Evolutionary conservation across 2,113 vertebrate species (phyloP), one percentile per base, ranked within the genome.

Genomic region (Apteryx mantelli): DNA sequence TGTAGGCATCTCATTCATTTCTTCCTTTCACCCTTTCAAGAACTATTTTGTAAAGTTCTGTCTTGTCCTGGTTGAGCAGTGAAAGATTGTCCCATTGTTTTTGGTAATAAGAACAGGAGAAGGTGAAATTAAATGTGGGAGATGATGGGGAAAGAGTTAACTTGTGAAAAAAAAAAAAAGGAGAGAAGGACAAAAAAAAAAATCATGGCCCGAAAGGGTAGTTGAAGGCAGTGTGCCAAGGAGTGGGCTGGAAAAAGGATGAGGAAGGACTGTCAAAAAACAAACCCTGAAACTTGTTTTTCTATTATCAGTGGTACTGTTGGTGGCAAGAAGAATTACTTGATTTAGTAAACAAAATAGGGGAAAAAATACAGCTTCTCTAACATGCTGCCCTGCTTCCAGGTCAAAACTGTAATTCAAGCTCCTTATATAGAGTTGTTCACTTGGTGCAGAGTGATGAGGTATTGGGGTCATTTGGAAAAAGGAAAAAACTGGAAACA

Each of bases 51-150:
- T 69, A 42, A n/a, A 14, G 3, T 34, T 5, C 16, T 79, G 44
- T 19, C 4, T 82, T 77, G 58, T 32, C 0, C 0, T 50, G 38
- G 5, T 34, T 76, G 76, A 11, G n/a, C 1, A 21, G 48, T 36
- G 40, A 64, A 61, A 17, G 77, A 44, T 92, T 28, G 26, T 78
- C 36, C 71, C 10, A 1, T 66, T 73, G n/a, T 3, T 58, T 93
- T 50, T 74, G 28, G 14, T 44, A 77, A 30, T 40, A 75, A 40
- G 64, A 84, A 22, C 11, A 44, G 50, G 20, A 74, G 55, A 38
- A 56, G 15, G 50, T 68, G 52, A 56, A 93, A 68, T 80, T 65
- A 13, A 3, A 3, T 0, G 0, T 38, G 36, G 36, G 55, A 80
- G 32, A 25, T 20, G 40, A 58, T 40, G 36, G 16, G 18, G 53